Conservation (phyloP, 2,113 vertebrate genomes). For the Spea bombifrons region DNA sequence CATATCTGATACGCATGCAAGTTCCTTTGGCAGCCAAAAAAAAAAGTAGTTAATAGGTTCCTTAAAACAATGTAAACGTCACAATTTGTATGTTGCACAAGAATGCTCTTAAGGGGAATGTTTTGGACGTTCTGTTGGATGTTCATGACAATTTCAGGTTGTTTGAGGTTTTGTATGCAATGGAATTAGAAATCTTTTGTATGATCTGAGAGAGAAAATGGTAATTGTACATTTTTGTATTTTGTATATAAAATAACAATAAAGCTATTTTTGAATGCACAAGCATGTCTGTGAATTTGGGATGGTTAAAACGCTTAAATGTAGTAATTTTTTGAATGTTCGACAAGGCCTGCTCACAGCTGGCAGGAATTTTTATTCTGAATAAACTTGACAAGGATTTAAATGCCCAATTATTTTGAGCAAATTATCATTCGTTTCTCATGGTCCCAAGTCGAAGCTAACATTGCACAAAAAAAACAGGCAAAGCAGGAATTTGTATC, state of each 20-base stretch:
- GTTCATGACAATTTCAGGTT: slow-evolving; percentile 31
- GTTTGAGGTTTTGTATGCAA: slow-evolving; percentile 53
- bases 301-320: too few species aligned
- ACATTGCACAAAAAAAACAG: too few species aligned
- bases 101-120: slow-evolving; percentile 14
- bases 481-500: too few species aligned
- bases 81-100: slow-evolving; percentile 28
- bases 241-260: slow-evolving; percentile 69
- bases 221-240: slow-evolving; percentile 75
- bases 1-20: too few species aligned
- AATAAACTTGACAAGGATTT: too few species aligned
- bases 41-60: slow-evolving; percentile 19
- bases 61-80: neutral
- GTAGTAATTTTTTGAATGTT: too few species aligned
- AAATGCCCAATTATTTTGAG: too few species aligned
- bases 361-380: too few species aligned
- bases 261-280: slow-evolving; percentile 61
- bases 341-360: too few species aligned
- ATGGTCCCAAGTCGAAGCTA: too few species aligned
- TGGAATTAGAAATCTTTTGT: slow-evolving; percentile 60
- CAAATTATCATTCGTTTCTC: too few species aligned
- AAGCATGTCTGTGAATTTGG: neutral
- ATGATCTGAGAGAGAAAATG: slow-evolving; percentile 62
- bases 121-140: slow-evolving; percentile 48
- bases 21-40: too few species aligned